Conservation (phyloP, 1,140 invertebrate species). For the Leptoteleia sp. region DNA sequence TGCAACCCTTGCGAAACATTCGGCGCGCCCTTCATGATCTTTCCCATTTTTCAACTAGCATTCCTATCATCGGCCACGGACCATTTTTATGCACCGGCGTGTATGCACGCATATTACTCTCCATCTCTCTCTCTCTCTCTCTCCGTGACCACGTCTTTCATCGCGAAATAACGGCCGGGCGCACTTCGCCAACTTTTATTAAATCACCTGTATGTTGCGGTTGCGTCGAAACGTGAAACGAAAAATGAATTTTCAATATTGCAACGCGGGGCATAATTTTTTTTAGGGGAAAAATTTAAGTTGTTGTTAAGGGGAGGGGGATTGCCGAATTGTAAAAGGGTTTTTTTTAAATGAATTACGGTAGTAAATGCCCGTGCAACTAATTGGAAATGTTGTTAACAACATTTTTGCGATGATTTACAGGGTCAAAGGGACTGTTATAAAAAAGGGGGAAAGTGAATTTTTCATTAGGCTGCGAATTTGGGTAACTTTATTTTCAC, state of each 20-base stretch:
- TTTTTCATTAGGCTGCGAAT: too few relatives aligned
- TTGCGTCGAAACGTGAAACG: constrained; percentile 22
- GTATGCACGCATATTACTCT: constrained; percentile 48
- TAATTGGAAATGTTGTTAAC: too few relatives aligned
- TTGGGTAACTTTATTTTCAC: too few relatives aligned
- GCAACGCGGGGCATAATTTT: neutral
- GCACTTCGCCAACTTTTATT: constrained; percentile 58
- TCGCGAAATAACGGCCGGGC: constrained; percentile 13
- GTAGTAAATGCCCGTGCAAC: too few relatives aligned
- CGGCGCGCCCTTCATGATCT: constrained; percentile 65
- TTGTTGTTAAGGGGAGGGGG: too few relatives aligned
- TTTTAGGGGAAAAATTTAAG: too few relatives aligned
- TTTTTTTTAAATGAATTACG: too few relatives aligned
- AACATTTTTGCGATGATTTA: too few relatives aligned
- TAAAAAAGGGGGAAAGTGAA: too few relatives aligned
- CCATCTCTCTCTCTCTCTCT: too few relatives aligned
- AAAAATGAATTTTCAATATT: constrained; percentile 26
- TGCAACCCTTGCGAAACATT: constrained; percentile 62
- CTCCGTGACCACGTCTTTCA: constrained; percentile 59
- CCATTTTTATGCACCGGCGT: constrained; percentile 67
- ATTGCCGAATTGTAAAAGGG: too few relatives aligned
- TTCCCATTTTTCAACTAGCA: constrained; percentile 66
- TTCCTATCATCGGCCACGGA: constrained; percentile 68
- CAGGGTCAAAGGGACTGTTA: too few relatives aligned
- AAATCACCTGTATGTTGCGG: constrained; percentile 36